phyloP scores from a whole-genome alignment of 2,113 vertebrate species.

The Murina feae region DNA sequence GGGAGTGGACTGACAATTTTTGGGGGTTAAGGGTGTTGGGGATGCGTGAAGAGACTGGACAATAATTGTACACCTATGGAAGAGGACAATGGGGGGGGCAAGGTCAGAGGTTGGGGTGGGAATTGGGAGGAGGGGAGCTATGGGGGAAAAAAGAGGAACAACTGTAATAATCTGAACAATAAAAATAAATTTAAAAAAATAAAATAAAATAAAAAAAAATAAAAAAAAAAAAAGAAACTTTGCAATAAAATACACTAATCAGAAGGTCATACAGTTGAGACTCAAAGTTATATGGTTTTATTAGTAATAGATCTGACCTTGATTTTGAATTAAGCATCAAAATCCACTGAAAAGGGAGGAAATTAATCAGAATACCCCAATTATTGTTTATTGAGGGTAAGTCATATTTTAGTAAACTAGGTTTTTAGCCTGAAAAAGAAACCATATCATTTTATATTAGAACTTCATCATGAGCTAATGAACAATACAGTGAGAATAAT shows the following conservation, averaged over 20 bases:
- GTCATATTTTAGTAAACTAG: background rate
- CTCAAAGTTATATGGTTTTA: background rate
- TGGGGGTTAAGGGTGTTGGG: too few species aligned
- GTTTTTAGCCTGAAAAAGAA: conserved; percentile 3
- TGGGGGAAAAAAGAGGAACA: too few species aligned
- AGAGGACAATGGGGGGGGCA: too few species aligned
- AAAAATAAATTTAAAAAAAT: too few species aligned
- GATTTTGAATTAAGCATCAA: background rate
- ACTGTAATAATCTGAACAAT: too few species aligned
- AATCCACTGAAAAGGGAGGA: background rate
- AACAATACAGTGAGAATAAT: background rate
- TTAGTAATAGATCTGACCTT: background rate
- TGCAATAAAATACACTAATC: conserved; percentile 16
- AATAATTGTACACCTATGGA: too few species aligned
- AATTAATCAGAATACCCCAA: background rate
- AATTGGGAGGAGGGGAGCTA: too few species aligned
- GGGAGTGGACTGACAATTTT: too few species aligned
- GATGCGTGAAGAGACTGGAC: too few species aligned
- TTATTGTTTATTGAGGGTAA: background rate
- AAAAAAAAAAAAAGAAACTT: too few species aligned
- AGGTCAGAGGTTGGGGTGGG: too few species aligned
- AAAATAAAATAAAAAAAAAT: too few species aligned
- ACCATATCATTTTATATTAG: background rate
- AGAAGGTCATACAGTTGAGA: conserved; percentile 15
- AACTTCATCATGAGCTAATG: background rate